Percentiles rank a stretch among this genome's conserved stretches.
Evolutionary conservation across 1,140 invertebrate genomes (phyloP).

Genomic region (Sycobia sp.): DNA sequence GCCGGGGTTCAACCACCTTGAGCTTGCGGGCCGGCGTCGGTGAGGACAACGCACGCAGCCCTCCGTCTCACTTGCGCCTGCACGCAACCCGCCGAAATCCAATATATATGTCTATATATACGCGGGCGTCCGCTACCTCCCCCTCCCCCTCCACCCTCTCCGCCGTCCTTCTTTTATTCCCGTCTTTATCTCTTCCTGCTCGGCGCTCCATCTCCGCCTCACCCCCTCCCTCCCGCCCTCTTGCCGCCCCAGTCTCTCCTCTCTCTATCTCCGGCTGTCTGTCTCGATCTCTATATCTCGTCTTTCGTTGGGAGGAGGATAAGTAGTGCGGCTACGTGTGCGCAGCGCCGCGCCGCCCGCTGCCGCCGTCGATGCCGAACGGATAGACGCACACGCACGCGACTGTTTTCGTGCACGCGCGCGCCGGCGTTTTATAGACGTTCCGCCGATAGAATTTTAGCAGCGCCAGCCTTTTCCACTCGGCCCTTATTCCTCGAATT

Average conservation of each 20-base stretch:
- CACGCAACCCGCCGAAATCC: slow-evolving; percentile 21
- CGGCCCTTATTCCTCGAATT: no score
- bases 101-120: slow-evolving; percentile 18
- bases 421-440: slow-evolving; percentile 21
- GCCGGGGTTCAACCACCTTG: slow-evolving; percentile 40
- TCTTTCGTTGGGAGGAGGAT: not conserved
- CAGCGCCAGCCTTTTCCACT: slow-evolving; percentile 8
- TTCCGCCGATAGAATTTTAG: slow-evolving; percentile 28
- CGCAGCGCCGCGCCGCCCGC: not conserved
- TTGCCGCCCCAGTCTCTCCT: slow-evolving; percentile 11
- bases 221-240: not conserved
- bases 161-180: not conserved
- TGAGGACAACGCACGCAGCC: slow-evolving; percentile 40
- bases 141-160: no score
- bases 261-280: not conserved
- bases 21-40: slow-evolving; percentile 28
- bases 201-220: not conserved
- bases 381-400: not conserved
- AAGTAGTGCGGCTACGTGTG: not conserved
- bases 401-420: slow-evolving; percentile 11
- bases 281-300: slow-evolving; percentile 12
- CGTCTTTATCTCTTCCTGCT: slow-evolving; percentile 10
- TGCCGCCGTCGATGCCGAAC: not conserved
- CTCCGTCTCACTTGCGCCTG: not conserved
- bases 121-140: no score